Evolutionary conservation across 2,797 vertebrate genomes (phyloP).

Genomic region (Tapirus indicus): DNA sequence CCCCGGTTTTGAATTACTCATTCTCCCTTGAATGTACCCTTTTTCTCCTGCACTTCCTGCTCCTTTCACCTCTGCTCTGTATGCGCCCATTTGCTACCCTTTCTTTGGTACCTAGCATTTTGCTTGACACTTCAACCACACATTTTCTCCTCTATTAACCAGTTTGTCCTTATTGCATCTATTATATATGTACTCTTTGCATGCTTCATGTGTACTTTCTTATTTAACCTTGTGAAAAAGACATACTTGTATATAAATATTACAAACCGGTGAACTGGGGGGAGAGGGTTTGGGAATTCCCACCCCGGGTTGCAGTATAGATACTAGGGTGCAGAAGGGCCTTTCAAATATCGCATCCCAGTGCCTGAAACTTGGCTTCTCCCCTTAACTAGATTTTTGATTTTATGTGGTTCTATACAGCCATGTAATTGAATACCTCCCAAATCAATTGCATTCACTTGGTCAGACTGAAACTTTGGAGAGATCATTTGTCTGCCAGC

Average conservation of each 20-base stretch:
- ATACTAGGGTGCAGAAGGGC: neutral
- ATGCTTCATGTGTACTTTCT: neutral
- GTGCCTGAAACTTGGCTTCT: neutral
- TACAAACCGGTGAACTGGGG: neutral
- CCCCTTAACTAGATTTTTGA: neutral
- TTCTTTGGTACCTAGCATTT: neutral
- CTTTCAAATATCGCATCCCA: neutral
- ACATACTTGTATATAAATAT: neutral
- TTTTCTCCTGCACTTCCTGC: neutral
- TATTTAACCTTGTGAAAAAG: constrained; percentile 43
- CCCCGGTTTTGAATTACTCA: neutral
- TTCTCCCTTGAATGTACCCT: neutral
- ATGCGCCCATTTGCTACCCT: neutral
- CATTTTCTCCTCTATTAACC: neutral
- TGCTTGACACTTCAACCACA: neutral
- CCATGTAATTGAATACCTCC: neutral
- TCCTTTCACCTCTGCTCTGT: neutral
- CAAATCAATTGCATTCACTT: neutral
- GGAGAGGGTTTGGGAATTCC: neutral
- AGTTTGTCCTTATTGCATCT: constrained; percentile 24
- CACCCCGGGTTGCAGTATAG: neutral
- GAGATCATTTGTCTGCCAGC: neutral
- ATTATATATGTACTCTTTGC: neutral
- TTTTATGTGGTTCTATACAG: neutral
- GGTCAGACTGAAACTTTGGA: constrained; percentile 26